Conservation (phyloP, 35 echinoderm and acorn worm species). For the Ophioderma brevispina region DNA sequence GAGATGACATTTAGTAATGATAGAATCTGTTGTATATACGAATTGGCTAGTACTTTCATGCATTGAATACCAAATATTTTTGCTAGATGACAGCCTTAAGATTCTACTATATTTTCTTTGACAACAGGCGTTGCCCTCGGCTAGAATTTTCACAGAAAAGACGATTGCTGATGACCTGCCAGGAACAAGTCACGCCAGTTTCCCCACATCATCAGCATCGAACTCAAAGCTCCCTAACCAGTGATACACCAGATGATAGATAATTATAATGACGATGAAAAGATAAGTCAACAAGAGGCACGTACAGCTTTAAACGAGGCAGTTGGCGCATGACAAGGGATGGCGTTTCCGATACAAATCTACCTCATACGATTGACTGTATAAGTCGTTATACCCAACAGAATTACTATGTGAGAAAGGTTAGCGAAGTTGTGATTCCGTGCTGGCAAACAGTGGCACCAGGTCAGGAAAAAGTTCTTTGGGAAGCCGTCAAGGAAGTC, state of each 20-base stretch:
- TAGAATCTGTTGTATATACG: too few species aligned
- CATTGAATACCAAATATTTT: too few species aligned
- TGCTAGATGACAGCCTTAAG: too few species aligned
- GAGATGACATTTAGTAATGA: too few species aligned
- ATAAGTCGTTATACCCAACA: constrained; percentile 20
- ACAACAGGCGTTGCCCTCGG: too few species aligned
- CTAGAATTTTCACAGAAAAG: too few species aligned
- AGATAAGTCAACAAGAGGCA: background rate
- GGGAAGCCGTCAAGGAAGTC: constrained; percentile 25
- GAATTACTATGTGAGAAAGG: constrained; percentile 10
- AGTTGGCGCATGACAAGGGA: background rate
- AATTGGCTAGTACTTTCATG: too few species aligned
- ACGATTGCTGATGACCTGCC: too few species aligned
- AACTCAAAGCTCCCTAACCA: too few species aligned
- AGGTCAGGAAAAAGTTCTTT: constrained; percentile 17
- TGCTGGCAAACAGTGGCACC: background rate
- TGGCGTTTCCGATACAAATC: background rate
- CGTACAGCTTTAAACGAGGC: background rate
- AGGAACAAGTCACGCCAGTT: too few species aligned
- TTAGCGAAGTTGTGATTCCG: background rate
- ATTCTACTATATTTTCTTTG: too few species aligned
- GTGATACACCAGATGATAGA: background rate
- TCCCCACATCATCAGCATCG: too few species aligned
- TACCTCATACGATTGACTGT: background rate
- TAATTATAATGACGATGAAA: constrained; percentile 11